Conservation (phyloP, 2,888 invertebrate genomes). For the Hipparchia semele region DNA sequence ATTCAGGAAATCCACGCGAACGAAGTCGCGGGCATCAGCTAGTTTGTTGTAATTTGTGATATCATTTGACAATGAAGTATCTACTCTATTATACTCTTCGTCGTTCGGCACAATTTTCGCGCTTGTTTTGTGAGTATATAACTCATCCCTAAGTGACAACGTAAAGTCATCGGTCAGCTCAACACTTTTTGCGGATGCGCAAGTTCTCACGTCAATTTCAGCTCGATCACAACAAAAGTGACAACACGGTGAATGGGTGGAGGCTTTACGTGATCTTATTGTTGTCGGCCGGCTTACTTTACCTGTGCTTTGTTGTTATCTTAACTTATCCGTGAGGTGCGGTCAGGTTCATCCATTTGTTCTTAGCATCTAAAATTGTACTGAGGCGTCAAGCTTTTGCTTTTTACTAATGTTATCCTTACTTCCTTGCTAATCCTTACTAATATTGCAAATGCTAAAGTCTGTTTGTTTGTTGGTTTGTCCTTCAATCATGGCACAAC, state of each 20-base stretch:
- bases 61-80: no score
- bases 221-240: constrained; percentile 60
- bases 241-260: constrained; percentile 28
- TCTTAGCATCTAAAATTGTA: constrained; percentile 34
- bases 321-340: constrained; percentile 42
- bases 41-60: no score
- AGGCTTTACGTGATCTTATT: constrained; percentile 59
- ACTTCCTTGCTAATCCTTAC: not conserved
- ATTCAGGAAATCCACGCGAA: no score
- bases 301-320: constrained; percentile 39
- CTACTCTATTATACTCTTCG: no score
- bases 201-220: constrained; percentile 67
- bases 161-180: constrained; percentile 16
- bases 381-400: constrained; percentile 11
- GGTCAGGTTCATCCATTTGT: constrained; percentile 43
- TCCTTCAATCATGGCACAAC: no score
- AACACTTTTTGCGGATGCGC: constrained; percentile 16
- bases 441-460: no score
- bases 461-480: no score
- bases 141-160: not conserved
- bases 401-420: constrained; percentile 13
- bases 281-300: constrained; percentile 53
- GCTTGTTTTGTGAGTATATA: no score
- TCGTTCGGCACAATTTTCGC: no score
- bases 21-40: no score